Base-by-base conservation (phyloP, 2,888 invertebrate genomes). In the Temnothorax ravouxi region DNA sequence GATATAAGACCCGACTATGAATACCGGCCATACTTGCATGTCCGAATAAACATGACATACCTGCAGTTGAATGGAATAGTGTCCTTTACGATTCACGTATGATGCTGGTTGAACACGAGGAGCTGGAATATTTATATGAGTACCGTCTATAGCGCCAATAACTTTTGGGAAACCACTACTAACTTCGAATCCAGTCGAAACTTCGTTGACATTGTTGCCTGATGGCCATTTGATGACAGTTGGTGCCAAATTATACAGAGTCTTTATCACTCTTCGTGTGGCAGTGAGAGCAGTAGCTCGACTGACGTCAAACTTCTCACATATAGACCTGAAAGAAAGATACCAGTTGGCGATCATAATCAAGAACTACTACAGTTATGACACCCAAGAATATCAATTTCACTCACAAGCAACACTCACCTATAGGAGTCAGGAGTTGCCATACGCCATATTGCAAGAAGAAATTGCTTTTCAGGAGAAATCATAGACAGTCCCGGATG, bases 71-170 rank as follows among this genome's bases (percentile, higher is more conserved):
- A 89, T 86, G 0, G 88, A 87, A 72, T 89, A 79, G 44, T 83
- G 66, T 56, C 84, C 77, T 54, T 90, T 89, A 38, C 38, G 38
- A 38, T 38, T 90, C 9, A 86, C 62, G 29, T 89, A 90, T 11
- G 80, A 66, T 44, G 87, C 85, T 29, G 88, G 83, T 29, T 88
- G 44, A 15, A 75, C 75, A 41, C 59, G 59, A n/a, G 86, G 80
- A 15, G 84, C 83, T 64, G 66, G n/a, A 64, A 87, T 88, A 11
- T 83, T 81, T 15, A 89, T 86, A 11, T 15, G 86, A 0, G 87
- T 87, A 0, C 88, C 88, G 81, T 88, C 89, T 56, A 87, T 82
- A 9, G 86, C 86, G 18, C 87, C 88, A 34, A 89, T 85, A n/a
- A 88, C 77, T 59, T 83, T 80, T 29, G 87, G 88, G 47, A 89